Percentiles rank a stretch among this genome's conserved stretches.
Conservation (phyloP, 2,113 vertebrate genomes). For the Turnix velox region DNA sequence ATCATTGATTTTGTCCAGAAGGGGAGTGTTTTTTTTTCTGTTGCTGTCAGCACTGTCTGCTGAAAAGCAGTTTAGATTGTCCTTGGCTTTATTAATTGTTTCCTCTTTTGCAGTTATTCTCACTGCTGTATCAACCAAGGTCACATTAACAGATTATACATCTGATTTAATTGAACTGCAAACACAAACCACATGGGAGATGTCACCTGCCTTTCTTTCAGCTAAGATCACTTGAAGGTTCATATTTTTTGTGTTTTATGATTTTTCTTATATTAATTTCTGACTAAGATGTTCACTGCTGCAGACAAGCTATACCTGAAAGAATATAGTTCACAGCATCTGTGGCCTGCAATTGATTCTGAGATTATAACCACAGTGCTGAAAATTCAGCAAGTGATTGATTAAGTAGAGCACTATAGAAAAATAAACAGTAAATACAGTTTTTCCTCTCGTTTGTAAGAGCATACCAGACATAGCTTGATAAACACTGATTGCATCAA, state of each 20-base stretch:
- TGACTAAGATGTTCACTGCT: background rate
- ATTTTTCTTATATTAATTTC: background rate
- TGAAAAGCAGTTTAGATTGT: conserved; percentile 31
- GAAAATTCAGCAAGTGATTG: background rate
- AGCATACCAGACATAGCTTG: accelerated
- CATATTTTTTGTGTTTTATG: background rate
- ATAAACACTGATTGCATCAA: background rate
- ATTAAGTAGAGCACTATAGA: background rate
- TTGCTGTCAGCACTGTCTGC: conserved; percentile 34
- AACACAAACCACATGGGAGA: background rate
- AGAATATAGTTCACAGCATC: background rate
- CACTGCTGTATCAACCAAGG: background rate
- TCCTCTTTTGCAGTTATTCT: background rate
- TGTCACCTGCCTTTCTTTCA: background rate
- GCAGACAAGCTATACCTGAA: background rate
- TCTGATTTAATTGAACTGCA: conserved; percentile 16
- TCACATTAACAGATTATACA: background rate
- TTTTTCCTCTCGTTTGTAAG: background rate
- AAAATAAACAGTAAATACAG: background rate
- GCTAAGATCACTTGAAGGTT: background rate
- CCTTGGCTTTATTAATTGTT: conserved; percentile 51
- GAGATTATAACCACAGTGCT: background rate
- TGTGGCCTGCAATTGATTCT: background rate
- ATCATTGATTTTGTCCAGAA: conserved; percentile 37
- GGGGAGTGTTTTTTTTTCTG: background rate